Evolutionary conservation across 1,140 invertebrate species (phyloP).

Genomic region (Tetramorium parvispinum): DNA sequence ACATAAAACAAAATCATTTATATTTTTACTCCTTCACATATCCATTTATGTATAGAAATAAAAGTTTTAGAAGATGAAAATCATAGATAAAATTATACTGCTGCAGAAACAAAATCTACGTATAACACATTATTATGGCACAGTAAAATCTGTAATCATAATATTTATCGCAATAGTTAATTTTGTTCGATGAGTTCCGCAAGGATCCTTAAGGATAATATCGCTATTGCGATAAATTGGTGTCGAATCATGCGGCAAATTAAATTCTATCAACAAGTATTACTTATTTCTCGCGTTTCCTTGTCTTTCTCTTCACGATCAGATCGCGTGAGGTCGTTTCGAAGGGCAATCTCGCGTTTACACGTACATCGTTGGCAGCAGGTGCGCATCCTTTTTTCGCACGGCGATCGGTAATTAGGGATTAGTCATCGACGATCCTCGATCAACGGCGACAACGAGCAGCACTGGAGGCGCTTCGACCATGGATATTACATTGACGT

Average conservation of each 20-base stretch:
- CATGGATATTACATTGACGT: constrained; percentile 76
- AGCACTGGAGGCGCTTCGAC: constrained; percentile 60
- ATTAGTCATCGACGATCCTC: constrained; percentile 80
- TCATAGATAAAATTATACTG: neutral
- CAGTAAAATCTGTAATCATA: neutral
- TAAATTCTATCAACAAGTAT: constrained; percentile 72
- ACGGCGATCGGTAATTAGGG: constrained; percentile 75
- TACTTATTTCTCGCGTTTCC: constrained; percentile 61
- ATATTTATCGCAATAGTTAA: no score
- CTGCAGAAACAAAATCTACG: neutral
- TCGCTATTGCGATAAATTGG: neutral
- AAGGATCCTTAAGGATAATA: no score
- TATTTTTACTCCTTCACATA: neutral
- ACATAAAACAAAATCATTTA: neutral
- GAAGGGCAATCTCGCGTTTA: constrained; percentile 32
- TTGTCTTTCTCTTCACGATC: constrained; percentile 30
- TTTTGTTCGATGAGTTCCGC: no score
- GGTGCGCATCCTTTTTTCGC: constrained; percentile 76
- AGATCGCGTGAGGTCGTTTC: constrained; percentile 61
- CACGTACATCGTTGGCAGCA: constrained; percentile 70
- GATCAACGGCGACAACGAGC: constrained; percentile 75
- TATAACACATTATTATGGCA: neutral
- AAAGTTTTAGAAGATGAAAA: neutral
- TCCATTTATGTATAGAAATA: neutral
- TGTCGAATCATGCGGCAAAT: neutral